A percentile compares a stretch with the other conserved stretches of the same genome.
phyloP scores from a whole-genome alignment of 2,113 vertebrate species.

The Apteryx owenii region DNA sequence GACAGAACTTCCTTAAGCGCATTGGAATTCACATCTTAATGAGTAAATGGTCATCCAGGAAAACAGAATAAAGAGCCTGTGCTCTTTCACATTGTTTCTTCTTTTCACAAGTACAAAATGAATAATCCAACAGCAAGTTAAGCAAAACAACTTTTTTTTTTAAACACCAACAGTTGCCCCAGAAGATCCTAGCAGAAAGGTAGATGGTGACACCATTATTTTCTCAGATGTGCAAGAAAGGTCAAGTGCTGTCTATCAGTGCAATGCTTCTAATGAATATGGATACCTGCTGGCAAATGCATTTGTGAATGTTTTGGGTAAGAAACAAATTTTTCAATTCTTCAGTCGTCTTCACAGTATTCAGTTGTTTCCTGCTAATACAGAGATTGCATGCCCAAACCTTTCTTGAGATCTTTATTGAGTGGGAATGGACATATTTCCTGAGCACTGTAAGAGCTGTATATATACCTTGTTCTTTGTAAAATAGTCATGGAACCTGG shows the following conservation, averaged over 20 bases:
- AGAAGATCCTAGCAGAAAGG: conserved; percentile 87
- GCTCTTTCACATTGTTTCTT: neutral
- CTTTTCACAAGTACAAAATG: neutral
- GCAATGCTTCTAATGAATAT: conserved; percentile 93
- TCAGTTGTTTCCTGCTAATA: neutral
- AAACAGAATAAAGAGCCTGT: neutral
- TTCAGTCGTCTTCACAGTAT: neutral
- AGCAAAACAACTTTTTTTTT: neutral
- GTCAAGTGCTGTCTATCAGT: conserved; percentile 95
- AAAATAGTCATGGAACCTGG: neutral
- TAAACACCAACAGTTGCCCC: conserved; percentile 84
- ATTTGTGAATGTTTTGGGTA: conserved; percentile 96
- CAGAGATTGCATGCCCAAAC: neutral
- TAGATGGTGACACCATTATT: conserved; percentile 92
- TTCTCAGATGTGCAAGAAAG: conserved; percentile 89
- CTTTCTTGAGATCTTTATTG: neutral
- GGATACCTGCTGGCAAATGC: conserved; percentile 94
- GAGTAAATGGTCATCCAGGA: neutral
- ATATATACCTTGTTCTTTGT: neutral
- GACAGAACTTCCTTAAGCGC: neutral
- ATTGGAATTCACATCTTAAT: neutral
- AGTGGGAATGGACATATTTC: neutral
- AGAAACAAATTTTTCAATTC: conserved; percentile 58
- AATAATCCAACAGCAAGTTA: neutral
- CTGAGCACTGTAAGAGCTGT: neutral